Base-by-base conservation (phyloP, 2,113 vertebrate genomes). In the Lynx canadensis region DNA sequence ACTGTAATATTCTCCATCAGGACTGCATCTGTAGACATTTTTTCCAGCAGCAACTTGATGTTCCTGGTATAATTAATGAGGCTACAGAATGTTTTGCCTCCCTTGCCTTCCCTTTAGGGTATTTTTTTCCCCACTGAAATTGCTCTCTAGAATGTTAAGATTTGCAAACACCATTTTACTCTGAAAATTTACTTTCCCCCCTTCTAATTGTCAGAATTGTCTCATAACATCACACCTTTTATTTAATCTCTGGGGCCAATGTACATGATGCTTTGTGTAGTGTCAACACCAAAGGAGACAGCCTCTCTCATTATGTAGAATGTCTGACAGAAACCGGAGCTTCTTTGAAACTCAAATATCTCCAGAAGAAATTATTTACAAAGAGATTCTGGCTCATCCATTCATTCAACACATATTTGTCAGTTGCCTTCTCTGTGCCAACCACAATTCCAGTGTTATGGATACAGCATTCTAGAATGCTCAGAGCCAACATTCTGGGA, bases 81-180 rank as follows among this genome's bases (percentile, higher is more conserved):
- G 11, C 16, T 84, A 78, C 63, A 36, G 29, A 84, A 65, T 84
- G 38, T 63, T 94, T 87, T 90, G 65, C 38, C 15, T 97, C 90
- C 15, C 18, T 14, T 73, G 50, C 4, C 13, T 76, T 7, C 29
- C 57, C 48, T 80, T 1, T 74, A 89, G 27, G 45, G 33, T 79
- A 55, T 38, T 33, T 38, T 57, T 74, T 48, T 23, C 0, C 68
- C 13, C 3, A 31, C 3, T 95, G 78, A 91, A 97, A 96, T 10
- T 93, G 29, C 86, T 91, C 36, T 4, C 18, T n/a, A 91, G 71
- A 94, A 65, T 48, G 33, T 86, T 73, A 78, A 95, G n/a, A 95
- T 94, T 83, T 96, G 6, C 63, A 94, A 96, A 86, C 18, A 93
- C 21, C 15, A 31, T 84, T 96, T 91, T 94, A 71, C 78, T 78